phyloP scores from a whole-genome alignment of 1,140 invertebrate species.

The Dendroctonus valens region DNA sequence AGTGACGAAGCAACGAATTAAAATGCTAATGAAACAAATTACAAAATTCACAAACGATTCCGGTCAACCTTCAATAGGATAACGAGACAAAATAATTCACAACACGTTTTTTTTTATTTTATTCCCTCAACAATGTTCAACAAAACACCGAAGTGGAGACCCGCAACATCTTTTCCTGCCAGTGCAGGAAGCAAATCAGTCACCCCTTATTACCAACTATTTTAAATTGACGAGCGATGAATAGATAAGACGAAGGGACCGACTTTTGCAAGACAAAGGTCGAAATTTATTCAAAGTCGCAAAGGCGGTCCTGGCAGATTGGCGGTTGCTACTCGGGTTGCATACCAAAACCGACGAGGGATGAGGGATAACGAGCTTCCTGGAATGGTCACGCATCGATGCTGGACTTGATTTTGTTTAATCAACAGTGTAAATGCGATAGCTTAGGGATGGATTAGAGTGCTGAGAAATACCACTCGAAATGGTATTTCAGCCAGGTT shows the following conservation, averaged over 20 bases:
- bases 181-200: too few species aligned
- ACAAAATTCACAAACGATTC: too few species aligned
- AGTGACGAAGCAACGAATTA: too few species aligned
- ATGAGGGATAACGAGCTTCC: conserved; percentile 28
- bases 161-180: too few species aligned
- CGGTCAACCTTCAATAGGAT: too few species aligned
- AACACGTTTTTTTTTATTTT: too few species aligned
- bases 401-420: conserved; percentile 19
- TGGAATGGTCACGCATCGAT: conserved; percentile 17
- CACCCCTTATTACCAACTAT: conserved; percentile 5
- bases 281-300: conserved; percentile 30
- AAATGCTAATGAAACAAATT: too few species aligned
- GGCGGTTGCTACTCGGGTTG: conserved; percentile 18
- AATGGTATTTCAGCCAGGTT: too few species aligned
- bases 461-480: too few species aligned
- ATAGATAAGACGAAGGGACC: conserved; percentile 29
- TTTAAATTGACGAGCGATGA: conserved; percentile 29
- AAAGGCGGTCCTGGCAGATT: conserved; percentile 25
- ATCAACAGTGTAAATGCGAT: conserved; percentile 12
- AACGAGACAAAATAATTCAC: too few species aligned
- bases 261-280: conserved; percentile 19
- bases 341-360: conserved; percentile 12
- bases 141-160: too few species aligned
- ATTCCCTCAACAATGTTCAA: too few species aligned
- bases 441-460: conserved; percentile 8